Conservation (phyloP, 2,797 vertebrate species). For the Lutjanus argentimaculatus region DNA sequence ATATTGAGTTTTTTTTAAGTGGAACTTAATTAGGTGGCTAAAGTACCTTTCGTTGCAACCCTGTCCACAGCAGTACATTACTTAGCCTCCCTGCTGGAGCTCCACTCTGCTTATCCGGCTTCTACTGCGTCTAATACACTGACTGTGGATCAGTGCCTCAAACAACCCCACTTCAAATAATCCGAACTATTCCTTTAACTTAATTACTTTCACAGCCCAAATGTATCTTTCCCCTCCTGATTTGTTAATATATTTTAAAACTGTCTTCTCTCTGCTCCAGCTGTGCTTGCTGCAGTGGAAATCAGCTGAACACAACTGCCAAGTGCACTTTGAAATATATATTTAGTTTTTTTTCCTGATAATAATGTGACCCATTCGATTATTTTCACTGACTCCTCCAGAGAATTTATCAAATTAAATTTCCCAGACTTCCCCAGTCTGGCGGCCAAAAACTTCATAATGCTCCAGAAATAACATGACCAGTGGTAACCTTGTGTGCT, state of each 20-base stretch:
- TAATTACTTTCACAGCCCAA: conserved; percentile 6
- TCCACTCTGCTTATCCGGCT: too few species aligned
- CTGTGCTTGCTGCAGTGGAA: conserved; percentile 17
- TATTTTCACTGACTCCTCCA: conserved; percentile 36
- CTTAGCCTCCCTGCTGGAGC: too few species aligned
- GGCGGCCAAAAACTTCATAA: conserved; percentile 19
- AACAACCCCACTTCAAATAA: too few species aligned
- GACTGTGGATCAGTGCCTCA: too few species aligned
- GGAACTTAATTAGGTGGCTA: too few species aligned
- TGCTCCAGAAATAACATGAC: conserved; percentile 36
- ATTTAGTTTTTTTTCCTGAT: conserved; percentile 20
- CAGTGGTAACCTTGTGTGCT: not conserved
- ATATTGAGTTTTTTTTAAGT: too few species aligned
- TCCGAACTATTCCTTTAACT: not conserved
- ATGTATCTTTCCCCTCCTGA: not conserved
- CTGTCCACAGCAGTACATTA: too few species aligned
- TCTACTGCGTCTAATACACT: too few species aligned
- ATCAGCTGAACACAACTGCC: conserved; percentile 14
- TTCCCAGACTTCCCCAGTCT: conserved; percentile 14
- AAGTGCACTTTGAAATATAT: conserved; percentile 11
- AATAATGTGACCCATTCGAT: conserved; percentile 45
- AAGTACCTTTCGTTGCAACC: too few species aligned
- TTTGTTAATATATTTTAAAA: conserved; percentile 21
- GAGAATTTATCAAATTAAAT: conserved; percentile 48
- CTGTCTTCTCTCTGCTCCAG: conserved; percentile 34